Evolutionary conservation across 1,140 invertebrate species (phyloP), one percentile per base, ranked within the genome.

Genomic region (Heliconius eleuchia): DNA sequence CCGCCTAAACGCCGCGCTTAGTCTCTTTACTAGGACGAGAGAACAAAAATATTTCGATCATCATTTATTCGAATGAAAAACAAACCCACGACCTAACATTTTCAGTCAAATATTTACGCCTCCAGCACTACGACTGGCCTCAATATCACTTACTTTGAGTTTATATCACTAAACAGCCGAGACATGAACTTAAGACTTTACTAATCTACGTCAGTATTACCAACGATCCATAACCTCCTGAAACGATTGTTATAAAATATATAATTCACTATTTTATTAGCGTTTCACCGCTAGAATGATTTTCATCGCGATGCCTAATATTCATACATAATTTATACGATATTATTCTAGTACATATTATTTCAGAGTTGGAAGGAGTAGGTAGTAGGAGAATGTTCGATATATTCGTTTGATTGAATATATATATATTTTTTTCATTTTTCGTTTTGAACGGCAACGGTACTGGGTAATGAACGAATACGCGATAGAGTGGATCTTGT

Each of bases 301-400:
- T 80, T 81, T 78, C 77, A 76, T 11, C 77, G 76, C 74, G 77
- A 80, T 80, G 79, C 77, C 60, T 82, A 74, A 37, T 79, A 73
- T 81, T 85, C 84, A 87, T 86, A 86, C 80, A 86, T 87, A 85
- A 87, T 86, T 85, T 83, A 86, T 85, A 82, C 74, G 81, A 76
- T 86, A 82, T 84, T 86, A 83, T 74, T 74, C 82, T 78, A 86
- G 75, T 85, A 23, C 0, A 23, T 23, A 80, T 83, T 86, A 83
- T 85, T 87, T 78, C 78, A 81, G 73, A 75, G 79, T 74, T 80
- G 60, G 77, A 78, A 76, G 71, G 42, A 76, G 71, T 42, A 76
- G 42, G 13, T 23, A 23, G 23, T 23, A 23, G 23, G 23, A 23
- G 16, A 1, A 73, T 73, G 66, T 60, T 66, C 74, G 34, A 34